These are phyloP conservation scores for Andrena minutula DNA, from an alignment of 2,888 invertebrate genomes.

Conservation along the genomic window DNA sequence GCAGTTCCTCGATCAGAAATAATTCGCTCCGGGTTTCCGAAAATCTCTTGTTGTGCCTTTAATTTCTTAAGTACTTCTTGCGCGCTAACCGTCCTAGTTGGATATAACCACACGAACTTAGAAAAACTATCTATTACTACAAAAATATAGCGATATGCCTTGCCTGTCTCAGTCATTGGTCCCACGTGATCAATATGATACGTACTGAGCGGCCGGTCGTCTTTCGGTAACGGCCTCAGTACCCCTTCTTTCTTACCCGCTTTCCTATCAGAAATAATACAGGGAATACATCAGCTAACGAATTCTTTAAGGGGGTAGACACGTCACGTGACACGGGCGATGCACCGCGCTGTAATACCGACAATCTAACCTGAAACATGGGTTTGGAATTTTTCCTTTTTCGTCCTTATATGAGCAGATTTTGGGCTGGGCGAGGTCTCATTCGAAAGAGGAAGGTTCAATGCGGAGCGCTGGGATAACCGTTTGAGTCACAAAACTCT, in stretches of 20 bases:
- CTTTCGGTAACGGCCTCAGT: too few relatives aligned
- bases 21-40: conserved; percentile 40
- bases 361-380: too few relatives aligned
- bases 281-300: neutral
- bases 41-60: neutral
- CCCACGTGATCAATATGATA: conserved; percentile 3
- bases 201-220: neutral
- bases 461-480: too few relatives aligned
- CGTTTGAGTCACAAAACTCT: too few relatives aligned
- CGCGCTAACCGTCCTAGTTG: neutral
- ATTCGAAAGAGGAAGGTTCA: too few relatives aligned
- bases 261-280: neutral
- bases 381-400: too few relatives aligned
- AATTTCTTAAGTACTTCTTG: neutral
- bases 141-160: neutral
- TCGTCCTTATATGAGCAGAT: too few relatives aligned
- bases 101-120: conserved; percentile 7
- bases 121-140: neutral
- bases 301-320: too few relatives aligned
- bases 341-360: too few relatives aligned
- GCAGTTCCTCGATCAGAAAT: conserved; percentile 23
- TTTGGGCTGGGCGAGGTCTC: too few relatives aligned
- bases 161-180: neutral
- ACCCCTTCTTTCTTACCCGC: neutral
- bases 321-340: too few relatives aligned